Conservation (phyloP, 2,888 invertebrate genomes). For the Parasteatoda lunata region DNA sequence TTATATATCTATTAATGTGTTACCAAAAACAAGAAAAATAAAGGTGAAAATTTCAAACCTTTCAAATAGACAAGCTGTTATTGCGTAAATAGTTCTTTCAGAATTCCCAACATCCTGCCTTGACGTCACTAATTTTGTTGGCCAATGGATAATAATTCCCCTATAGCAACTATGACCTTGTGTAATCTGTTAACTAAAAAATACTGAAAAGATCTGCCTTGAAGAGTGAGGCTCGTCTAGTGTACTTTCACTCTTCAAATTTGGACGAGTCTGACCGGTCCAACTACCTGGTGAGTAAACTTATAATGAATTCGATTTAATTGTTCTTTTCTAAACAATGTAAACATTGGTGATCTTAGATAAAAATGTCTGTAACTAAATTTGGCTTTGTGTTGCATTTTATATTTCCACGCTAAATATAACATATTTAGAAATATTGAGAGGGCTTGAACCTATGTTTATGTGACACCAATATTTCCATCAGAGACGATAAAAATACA, state of each 20-base stretch:
- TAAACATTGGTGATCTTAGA: no score
- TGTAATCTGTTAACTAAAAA: constrained; percentile 5
- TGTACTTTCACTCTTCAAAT: constrained; percentile 25
- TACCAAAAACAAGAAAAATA: not conserved
- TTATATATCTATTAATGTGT: not conserved
- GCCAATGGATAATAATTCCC: constrained; percentile 50
- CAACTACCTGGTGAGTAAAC: constrained; percentile 56
- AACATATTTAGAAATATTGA: no score
- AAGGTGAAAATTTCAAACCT: constrained; percentile 37
- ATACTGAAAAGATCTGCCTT: constrained; percentile 16
- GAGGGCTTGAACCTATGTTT: no score
- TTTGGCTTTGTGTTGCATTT: no score
- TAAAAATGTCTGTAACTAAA: no score
- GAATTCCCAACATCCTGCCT: constrained; percentile 43
- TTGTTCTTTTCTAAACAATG: not conserved
- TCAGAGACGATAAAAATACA: not conserved
- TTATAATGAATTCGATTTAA: constrained; percentile 10
- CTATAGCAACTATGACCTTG: constrained; percentile 54
- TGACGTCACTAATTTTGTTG: constrained; percentile 58
- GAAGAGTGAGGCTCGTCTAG: not conserved
- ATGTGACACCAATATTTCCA: not conserved
- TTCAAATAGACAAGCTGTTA: constrained; percentile 2
- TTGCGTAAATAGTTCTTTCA: constrained; percentile 54
- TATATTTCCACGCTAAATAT: no score
- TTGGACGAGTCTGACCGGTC: constrained; percentile 63